Evolutionary conservation across 1,140 invertebrate genomes (phyloP).

Genomic region (Homarus americanus): DNA sequence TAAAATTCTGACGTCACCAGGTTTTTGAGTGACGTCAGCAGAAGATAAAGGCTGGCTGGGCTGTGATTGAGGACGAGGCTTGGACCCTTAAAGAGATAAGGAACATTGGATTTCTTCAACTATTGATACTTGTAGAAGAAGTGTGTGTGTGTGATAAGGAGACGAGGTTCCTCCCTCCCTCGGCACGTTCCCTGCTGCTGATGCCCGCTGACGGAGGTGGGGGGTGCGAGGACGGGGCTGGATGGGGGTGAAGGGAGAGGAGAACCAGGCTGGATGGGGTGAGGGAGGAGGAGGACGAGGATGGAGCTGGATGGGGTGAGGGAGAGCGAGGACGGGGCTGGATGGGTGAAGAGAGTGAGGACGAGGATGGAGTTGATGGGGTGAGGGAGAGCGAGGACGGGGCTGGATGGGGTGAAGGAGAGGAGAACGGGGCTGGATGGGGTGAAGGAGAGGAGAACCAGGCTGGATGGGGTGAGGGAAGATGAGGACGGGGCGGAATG

Average conservation of each 20-base stretch:
- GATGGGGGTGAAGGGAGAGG: no score
- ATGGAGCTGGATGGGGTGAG: neutral
- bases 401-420: neutral
- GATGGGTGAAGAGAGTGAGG: neutral
- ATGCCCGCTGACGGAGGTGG: neutral
- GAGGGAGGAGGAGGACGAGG: neutral
- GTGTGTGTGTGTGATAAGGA: neutral
- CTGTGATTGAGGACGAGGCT: neutral
- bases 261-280: no score
- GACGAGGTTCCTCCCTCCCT: neutral
- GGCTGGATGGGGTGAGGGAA: neutral
- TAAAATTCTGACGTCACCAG: no score
- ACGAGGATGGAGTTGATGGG: neutral
- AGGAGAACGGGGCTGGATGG: no score
- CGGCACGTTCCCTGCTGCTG: neutral
- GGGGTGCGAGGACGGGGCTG: no score
- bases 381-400: no score
- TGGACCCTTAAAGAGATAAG: neutral
- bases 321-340: no score
- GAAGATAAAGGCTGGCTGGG: neutral
- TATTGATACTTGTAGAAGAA: neutral
- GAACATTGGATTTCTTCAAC: conserved; percentile 1
- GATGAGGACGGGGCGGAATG: no score
- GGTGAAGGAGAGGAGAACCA: no score
- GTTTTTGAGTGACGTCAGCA: neutral